Percentiles rank a stretch among this genome's conserved stretches.
phyloP scores from a whole-genome alignment of 2,797 vertebrate species.

The Tragelaphus eurycerus region DNA sequence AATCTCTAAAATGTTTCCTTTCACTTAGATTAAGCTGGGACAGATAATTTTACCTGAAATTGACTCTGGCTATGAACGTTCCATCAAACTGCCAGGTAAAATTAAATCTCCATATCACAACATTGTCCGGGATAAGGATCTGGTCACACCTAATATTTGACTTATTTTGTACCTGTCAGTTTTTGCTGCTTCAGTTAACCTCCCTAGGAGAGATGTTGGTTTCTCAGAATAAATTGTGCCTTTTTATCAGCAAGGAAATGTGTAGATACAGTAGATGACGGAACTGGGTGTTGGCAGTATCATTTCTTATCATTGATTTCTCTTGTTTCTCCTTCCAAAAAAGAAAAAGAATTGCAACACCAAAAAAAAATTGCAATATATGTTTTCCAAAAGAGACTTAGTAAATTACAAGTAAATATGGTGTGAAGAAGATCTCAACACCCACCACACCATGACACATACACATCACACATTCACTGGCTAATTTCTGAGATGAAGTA shows the following conservation, averaged over 20 bases:
- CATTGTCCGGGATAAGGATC: background rate
- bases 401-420: background rate
- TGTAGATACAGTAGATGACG: background rate
- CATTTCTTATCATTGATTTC: background rate
- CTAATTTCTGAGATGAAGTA: background rate
- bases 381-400: background rate
- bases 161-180: background rate
- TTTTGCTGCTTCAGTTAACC: background rate
- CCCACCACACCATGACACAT: background rate
- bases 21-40: background rate
- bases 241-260: conserved; percentile 16
- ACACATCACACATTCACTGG: background rate
- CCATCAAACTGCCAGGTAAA: background rate
- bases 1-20: conserved; percentile 37
- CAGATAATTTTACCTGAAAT: conserved; percentile 41
- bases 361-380: background rate
- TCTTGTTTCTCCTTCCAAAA: background rate
- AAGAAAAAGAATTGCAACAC: background rate
- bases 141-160: background rate
- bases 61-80: background rate
- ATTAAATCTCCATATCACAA: background rate
- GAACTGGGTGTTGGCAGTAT: background rate
- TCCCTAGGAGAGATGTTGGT: background rate
- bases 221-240: background rate
- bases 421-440: background rate